These are phyloP conservation scores for Mus minutoides DNA, from an alignment of 2,797 vertebrate species.

Conservation along the genomic window DNA sequence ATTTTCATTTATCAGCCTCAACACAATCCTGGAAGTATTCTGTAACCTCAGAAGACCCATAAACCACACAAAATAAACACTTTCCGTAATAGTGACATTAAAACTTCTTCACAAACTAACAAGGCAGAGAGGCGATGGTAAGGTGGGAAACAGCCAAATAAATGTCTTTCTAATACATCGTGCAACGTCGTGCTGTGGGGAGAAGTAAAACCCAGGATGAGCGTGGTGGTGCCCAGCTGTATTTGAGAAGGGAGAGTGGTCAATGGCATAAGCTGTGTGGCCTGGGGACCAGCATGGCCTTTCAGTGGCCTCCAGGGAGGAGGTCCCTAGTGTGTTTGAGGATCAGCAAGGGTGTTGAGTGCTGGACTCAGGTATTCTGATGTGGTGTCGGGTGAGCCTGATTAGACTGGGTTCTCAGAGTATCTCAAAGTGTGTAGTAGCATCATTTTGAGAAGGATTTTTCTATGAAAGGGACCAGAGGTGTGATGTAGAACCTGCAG, in stretches of 20 bases:
- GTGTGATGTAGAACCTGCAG: not conserved
- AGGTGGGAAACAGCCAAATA: not conserved
- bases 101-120: not conserved
- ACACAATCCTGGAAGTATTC: not conserved
- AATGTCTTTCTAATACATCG: not conserved
- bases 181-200: not conserved
- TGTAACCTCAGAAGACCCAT: not conserved
- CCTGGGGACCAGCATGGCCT: not conserved
- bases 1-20: not conserved
- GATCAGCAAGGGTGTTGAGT: not conserved
- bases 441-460: not conserved
- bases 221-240: not conserved
- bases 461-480: not conserved
- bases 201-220: not conserved
- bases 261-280: not conserved
- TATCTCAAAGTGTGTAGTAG: not conserved
- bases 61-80: not conserved
- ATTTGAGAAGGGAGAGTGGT: not conserved
- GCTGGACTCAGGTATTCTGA: not conserved
- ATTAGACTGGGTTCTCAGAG: not conserved
- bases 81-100: not conserved
- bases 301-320: not conserved
- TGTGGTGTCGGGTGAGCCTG: not conserved
- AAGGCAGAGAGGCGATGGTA: not conserved
- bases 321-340: not conserved